A percentile compares a stretch with the other conserved stretches of the same genome.
These are phyloP conservation scores for Salmo trutta DNA, from an alignment of 2,797 vertebrate species.

Conservation along the genomic window DNA sequence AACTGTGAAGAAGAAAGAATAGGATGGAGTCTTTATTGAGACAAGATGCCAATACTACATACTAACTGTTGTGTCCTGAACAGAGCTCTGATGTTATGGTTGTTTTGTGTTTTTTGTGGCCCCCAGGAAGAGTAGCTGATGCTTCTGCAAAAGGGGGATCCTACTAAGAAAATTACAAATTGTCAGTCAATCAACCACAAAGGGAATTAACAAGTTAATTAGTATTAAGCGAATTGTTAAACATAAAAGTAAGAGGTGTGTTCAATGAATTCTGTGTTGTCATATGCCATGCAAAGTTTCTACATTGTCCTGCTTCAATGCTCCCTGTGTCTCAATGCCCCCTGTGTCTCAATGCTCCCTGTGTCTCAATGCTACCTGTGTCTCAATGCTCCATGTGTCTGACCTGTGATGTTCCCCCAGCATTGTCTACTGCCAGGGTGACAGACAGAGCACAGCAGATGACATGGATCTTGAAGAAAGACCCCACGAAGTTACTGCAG, in stretches of 20 bases:
- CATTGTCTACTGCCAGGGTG: conserved; percentile 88
- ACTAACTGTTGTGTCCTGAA: background rate
- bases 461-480: conserved; percentile 95
- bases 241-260: background rate
- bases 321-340: too few relatives aligned
- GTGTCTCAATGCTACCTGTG: background rate
- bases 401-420: conserved; percentile 90
- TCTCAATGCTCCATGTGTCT: background rate
- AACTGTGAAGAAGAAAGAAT: conserved; percentile 68
- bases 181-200: background rate
- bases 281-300: background rate
- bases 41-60: background rate
- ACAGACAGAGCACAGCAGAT: conserved; percentile 94
- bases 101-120: too few relatives aligned
- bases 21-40: background rate
- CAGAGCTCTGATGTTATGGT: too few relatives aligned
- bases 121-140: too few relatives aligned
- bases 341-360: too few relatives aligned
- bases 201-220: background rate
- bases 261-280: background rate
- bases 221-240: background rate
- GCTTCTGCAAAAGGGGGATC: too few relatives aligned
- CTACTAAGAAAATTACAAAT: too few relatives aligned
- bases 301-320: background rate
- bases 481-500: conserved; percentile 92